phyloP scores from a whole-genome alignment of 2,888 invertebrate species.

The Galerucella pusilla region DNA sequence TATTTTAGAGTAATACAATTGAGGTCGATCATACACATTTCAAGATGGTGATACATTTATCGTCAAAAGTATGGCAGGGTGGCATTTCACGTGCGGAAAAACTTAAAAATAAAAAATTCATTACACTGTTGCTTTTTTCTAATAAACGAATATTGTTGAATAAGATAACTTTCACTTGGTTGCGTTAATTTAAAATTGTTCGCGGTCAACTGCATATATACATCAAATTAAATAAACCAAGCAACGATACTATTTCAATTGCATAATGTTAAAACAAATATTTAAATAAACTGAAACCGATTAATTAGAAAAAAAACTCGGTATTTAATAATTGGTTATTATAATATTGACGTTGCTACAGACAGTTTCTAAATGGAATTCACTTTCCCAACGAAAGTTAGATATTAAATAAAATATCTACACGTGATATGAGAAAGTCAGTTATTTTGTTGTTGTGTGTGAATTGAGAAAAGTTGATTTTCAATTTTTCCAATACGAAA shows the following conservation, averaged over 20 bases:
- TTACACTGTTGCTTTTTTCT: neutral
- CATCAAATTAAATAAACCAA: neutral
- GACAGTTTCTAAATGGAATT: neutral
- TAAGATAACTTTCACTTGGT: neutral
- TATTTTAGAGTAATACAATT: no score
- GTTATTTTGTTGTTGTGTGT: neutral
- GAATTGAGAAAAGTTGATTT: neutral
- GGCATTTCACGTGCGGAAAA: no score
- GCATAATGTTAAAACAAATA: neutral
- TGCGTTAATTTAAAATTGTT: neutral
- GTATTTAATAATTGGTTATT: neutral
- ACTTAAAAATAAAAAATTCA: no score
- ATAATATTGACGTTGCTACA: neutral
- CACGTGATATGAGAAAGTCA: neutral
- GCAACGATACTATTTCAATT: neutral
- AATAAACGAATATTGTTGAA: neutral
- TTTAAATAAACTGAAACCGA: neutral
- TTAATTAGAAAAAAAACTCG: neutral
- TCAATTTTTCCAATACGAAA: no score
- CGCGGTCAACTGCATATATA: neutral
- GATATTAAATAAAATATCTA: neutral
- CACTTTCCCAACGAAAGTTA: slow-evolving; percentile 2
- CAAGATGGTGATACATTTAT: no score
- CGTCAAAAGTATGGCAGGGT: no score
- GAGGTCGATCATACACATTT: no score